Conservation (phyloP, 1,140 invertebrate genomes). For the Asbolus verrucosus region DNA sequence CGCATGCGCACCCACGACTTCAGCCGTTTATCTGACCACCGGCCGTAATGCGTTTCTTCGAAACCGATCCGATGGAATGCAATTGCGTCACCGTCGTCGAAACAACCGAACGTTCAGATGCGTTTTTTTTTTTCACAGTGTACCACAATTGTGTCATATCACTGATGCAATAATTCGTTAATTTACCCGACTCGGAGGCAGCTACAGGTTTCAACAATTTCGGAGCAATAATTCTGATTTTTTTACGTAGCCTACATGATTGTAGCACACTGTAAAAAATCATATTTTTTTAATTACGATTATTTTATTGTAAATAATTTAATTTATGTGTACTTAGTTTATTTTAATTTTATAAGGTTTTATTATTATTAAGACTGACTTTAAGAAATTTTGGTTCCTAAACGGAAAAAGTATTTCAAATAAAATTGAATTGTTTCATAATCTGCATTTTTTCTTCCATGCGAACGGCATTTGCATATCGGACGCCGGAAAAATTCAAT, state of each 20-base stretch:
- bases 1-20: no score
- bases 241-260: constrained; percentile 32
- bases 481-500: not conserved
- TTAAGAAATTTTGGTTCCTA: constrained; percentile 64
- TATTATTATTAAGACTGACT: constrained; percentile 64
- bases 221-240: constrained; percentile 28
- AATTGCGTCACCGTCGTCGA: no score
- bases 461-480: not conserved
- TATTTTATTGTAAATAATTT: constrained; percentile 62
- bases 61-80: no score
- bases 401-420: constrained; percentile 62
- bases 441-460: not conserved
- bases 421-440: constrained; percentile 58
- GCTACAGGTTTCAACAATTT: not conserved
- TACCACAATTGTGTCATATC: constrained; percentile 41
- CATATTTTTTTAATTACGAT: no score
- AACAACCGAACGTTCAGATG: no score
- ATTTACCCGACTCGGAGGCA: constrained; percentile 7
- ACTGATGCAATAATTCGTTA: constrained; percentile 31
- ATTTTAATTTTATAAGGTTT: constrained; percentile 61
- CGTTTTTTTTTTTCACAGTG: constrained; percentile 23
- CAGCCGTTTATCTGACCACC: no score
- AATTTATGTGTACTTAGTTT: constrained; percentile 63
- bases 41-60: no score
- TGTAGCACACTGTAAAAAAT: constrained; percentile 57